Evolutionary conservation across 2,888 invertebrate genomes (phyloP), one percentile per base, ranked within the genome.

Genomic region (Tetragnatha montana): DNA sequence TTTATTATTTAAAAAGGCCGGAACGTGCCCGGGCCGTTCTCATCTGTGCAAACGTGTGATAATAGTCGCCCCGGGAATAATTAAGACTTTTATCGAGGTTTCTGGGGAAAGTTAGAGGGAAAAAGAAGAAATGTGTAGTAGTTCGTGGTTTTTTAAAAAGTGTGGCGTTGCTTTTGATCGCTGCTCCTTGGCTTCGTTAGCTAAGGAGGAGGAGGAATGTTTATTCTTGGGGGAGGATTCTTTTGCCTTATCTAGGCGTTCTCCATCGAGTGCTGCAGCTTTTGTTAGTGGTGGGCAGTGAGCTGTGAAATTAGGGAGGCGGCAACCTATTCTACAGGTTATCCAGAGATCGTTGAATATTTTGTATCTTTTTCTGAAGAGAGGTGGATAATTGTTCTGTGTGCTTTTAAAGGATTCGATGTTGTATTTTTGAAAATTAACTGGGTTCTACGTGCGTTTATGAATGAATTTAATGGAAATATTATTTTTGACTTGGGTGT

Each of bases 1-100:
- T 89, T 89, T 89, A 89, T 89, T 89, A 89, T 89, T 89, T 85
- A 89, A 84, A 89, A 85, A 89, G 75, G 50, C 75, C 80, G 73
- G 69, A 70, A 75, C 71, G 82, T 74, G 73, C 75, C 68, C 51
- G 6, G 19, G 60, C 22, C 21, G 79, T 49, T 47, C 76, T 85
- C 69, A 76, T 49, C 70, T 78, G 73, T 82, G 81, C 81, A 76
- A 70, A 82, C 60, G 51, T 88, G 87, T 75, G 87, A 82, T 88
- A 88, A 88, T 88, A 70, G 82, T 47, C 69, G 70, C 19, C 75
- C 14, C 10, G 87, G 87, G 87, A 88, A 76, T 88, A 88, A 87
- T 88, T 88, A 88, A 82, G 81, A 81, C 82, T 82, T 76, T 86
- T 88, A 88, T 88, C 87, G 87, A 81, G 71, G 35, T 60, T 74